Percentiles rank a stretch among this genome's conserved stretches.
Evolutionary conservation across 1,140 invertebrate genomes (phyloP).

Genomic region (Drosophila nasuta): DNA sequence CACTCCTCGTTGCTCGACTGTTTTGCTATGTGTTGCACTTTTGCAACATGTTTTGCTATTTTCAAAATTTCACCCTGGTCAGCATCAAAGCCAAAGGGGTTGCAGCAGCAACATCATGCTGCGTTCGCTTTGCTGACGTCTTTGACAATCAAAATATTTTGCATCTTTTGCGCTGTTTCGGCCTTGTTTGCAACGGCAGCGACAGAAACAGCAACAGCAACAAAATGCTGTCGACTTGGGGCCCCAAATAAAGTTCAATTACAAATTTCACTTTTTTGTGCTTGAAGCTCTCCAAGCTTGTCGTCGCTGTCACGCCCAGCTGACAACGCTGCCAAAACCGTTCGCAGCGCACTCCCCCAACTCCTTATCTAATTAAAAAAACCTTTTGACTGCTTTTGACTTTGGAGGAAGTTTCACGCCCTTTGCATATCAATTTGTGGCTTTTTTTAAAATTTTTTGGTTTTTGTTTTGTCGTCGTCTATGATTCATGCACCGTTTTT

Average conservation of each 20-base stretch:
- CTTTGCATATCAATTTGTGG: constrained; percentile 68
- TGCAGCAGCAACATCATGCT: constrained; percentile 11
- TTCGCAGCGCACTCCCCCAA: constrained; percentile 19
- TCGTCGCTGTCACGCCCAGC: constrained; percentile 36
- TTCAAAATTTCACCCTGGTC: constrained; percentile 41
- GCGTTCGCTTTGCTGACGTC: constrained; percentile 67
- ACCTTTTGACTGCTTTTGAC: constrained; percentile 18
- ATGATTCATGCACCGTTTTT: constrained; percentile 67
- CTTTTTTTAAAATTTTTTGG: constrained; percentile 18
- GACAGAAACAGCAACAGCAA: neutral
- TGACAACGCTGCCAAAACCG: neutral
- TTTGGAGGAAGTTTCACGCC: constrained; percentile 39
- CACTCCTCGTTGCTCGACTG: neutral
- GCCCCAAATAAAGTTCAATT: constrained; percentile 25
- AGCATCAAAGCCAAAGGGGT: constrained; percentile 12
- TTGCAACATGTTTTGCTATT: constrained; percentile 68
- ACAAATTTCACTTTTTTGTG: constrained; percentile 45
- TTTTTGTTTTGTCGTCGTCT: constrained; percentile 37
- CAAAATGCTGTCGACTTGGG: constrained; percentile 4
- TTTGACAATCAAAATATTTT: constrained; percentile 56
- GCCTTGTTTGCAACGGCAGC: constrained; percentile 19
- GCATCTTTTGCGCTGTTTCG: constrained; percentile 49
- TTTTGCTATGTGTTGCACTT: constrained; percentile 57
- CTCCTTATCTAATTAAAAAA: constrained; percentile 52
- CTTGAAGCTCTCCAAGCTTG: constrained; percentile 7